Conservation (phyloP, 2,113 vertebrate genomes). For the Psittacara wagleri region DNA sequence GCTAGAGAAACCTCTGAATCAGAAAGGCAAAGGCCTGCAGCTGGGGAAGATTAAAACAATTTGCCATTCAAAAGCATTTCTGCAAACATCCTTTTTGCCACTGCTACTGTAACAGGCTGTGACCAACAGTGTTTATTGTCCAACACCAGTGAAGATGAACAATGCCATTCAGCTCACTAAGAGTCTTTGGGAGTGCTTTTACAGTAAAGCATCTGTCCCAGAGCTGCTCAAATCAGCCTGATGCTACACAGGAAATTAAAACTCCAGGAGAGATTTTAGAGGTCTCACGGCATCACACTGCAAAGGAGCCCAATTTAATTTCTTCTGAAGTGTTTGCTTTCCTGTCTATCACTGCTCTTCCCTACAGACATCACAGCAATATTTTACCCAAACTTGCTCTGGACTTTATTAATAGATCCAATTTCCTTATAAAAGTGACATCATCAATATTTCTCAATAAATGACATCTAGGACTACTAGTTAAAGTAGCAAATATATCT, state of each 20-base stretch:
- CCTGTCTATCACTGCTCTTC: background rate
- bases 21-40: background rate
- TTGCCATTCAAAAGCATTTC: background rate
- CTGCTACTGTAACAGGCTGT: background rate
- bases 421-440: background rate
- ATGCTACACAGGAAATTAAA: background rate
- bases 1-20: background rate
- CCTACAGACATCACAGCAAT: background rate
- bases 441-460: background rate
- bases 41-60: background rate
- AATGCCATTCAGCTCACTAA: background rate
- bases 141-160: background rate
- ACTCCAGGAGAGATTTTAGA: background rate
- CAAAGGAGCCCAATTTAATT: background rate
- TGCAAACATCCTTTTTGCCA: background rate
- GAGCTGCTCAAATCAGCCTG: background rate
- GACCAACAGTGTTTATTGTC: background rate
- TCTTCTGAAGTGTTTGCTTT: background rate
- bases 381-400: background rate
- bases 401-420: background rate
- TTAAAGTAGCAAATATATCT: background rate
- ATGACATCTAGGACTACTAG: background rate
- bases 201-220: background rate
- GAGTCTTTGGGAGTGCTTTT: background rate
- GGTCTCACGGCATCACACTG: background rate